Percentiles rank a stretch among this genome's conserved stretches.
Evolutionary conservation across 1,140 invertebrate species (phyloP).

Genomic region (Pachyrhynchus sulphureomaculatus): DNA sequence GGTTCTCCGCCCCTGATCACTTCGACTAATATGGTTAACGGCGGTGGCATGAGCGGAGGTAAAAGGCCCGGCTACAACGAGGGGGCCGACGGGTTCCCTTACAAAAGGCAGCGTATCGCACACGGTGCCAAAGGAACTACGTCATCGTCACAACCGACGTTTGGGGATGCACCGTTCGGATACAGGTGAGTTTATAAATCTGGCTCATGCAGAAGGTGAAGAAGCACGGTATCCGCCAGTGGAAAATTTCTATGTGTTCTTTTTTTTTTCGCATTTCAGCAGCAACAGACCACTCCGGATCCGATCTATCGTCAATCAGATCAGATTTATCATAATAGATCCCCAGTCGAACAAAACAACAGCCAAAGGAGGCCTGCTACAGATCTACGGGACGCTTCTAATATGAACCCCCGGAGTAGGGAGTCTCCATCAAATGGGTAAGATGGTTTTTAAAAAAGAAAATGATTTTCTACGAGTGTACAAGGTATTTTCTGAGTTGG

Average conservation of each 20-base stretch:
- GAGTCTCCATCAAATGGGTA: conserved; percentile 42
- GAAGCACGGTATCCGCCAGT: no score
- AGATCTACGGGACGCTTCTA: conserved; percentile 50
- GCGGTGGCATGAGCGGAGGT: not conserved
- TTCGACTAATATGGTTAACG: conserved; percentile 34
- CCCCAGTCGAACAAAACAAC: conserved; percentile 43
- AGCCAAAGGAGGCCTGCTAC: conserved; percentile 45
- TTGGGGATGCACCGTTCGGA: not conserved
- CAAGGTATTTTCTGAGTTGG: no score
- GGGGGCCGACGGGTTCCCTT: conserved; percentile 62
- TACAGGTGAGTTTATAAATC: conserved; percentile 2
- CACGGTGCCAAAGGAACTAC: conserved; percentile 63
- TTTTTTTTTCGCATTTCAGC: no score
- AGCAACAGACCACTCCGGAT: conserved; percentile 5
- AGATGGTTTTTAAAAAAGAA: not conserved
- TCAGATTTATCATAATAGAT: conserved; percentile 10
- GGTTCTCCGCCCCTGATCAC: conserved; percentile 61
- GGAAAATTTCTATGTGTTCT: no score
- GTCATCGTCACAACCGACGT: not conserved
- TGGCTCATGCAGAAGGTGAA: no score
- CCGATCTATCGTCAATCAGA: conserved; percentile 12
- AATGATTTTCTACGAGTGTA: not conserved
- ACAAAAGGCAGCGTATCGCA: conserved; percentile 80
- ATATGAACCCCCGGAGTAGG: conserved; percentile 51
- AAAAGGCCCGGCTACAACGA: conserved; percentile 60